Base-by-base conservation (phyloP, 2,888 invertebrate genomes). In the Eurois occulta region DNA sequence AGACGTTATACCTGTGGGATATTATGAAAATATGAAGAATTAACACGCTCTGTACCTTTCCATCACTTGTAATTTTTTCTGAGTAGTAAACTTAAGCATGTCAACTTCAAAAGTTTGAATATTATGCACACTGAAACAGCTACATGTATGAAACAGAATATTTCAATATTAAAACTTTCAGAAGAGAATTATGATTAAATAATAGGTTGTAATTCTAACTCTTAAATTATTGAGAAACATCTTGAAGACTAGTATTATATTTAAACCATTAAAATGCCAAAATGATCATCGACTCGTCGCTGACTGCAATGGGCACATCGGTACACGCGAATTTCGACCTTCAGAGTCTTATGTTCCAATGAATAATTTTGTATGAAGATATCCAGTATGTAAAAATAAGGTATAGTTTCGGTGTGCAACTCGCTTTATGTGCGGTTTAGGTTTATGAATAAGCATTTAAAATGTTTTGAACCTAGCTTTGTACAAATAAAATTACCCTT, bases 51-150 rank as follows among this genome's bases (percentile, higher is more conserved):
- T 24, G 58, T 78, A 74, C 70, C 74, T 82, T 77, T 79, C 35
- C 52, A 77, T 70, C 72, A 65, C 35, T 24, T 87, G 76, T 86
- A 81, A 86, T 79, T 86, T 86, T 86, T 86, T 86, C 81, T 64
- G 55, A 75, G 71, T 86, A 85, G 73, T 77, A 35, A 75, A 75
- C 78, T 80, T 75, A 74, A 75, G 69, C 76, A 83, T 73, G 28
- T 65, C 67, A 73, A 60, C 66, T 81, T 75, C 48, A 66, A 58
- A 55, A 68, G 46, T 68, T 68, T 24, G 28, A 18, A 62, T 18
- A 55, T n/a, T n/a, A 18, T n/a, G 21, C 69, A 72, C 70, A 68
- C 48, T 46, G 68, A 58, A 80, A 70, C 65, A 35, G 21, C 62
- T 35, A 1, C 62, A 10, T 32, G 4, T 60, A 32, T 21, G 21